phyloP scores from a whole-genome alignment of 2,797 vertebrate genomes.

The Sebastes vulpes region DNA sequence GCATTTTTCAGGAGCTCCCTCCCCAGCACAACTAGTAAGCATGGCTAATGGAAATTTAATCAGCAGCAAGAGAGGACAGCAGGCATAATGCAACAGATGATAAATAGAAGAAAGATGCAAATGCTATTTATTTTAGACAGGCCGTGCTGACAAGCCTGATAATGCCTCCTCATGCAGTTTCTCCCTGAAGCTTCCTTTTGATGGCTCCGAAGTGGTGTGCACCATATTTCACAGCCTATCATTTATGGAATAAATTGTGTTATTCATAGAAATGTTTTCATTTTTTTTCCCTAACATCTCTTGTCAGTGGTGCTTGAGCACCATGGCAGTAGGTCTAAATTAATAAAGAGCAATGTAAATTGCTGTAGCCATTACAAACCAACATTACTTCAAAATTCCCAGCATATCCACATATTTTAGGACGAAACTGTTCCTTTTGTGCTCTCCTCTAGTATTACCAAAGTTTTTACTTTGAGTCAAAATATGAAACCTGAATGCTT shows the following conservation, averaged over 20 bases:
- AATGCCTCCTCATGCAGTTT: conserved; percentile 70
- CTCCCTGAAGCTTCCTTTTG: conserved; percentile 62
- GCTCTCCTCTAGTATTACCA: background rate
- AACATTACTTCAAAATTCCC: conserved; percentile 1
- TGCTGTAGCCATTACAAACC: conserved; percentile 30
- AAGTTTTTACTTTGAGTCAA: background rate
- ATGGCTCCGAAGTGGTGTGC: conserved; percentile 47
- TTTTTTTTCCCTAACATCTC: conserved; percentile 27
- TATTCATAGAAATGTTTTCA: conserved; percentile 63
- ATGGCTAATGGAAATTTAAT: conserved; percentile 89
- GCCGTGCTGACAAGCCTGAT: conserved; percentile 73
- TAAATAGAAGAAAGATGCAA: conserved; percentile 83
- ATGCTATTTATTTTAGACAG: conserved; percentile 81
- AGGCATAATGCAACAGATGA: conserved; percentile 83
- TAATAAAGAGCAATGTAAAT: conserved; percentile 63
- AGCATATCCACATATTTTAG: background rate
- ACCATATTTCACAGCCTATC: conserved; percentile 66
- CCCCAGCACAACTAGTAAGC: conserved; percentile 73
- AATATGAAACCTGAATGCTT: background rate
- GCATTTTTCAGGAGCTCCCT: conserved; percentile 76
- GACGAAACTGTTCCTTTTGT: background rate
- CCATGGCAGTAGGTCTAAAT: conserved; percentile 32
- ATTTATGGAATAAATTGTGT: conserved; percentile 68
- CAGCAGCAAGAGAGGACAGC: conserved; percentile 84
- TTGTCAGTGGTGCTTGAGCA: conserved; percentile 41